These are phyloP conservation scores for Nothoprocta perdicaria DNA, from an alignment of 2,113 vertebrate species.

Conservation along the genomic window DNA sequence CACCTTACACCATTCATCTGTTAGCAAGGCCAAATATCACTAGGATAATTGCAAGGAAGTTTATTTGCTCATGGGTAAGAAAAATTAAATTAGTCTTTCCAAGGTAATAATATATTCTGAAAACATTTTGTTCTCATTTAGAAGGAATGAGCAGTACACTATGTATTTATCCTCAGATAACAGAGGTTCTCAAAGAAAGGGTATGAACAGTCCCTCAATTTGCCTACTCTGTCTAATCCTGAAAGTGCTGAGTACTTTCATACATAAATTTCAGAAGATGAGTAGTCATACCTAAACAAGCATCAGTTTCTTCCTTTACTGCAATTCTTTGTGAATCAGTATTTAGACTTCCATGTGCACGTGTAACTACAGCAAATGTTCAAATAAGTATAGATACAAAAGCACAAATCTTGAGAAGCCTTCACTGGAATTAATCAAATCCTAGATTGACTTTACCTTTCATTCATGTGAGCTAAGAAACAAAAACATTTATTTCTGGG, in stretches of 20 bases:
- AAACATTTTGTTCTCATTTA: background rate
- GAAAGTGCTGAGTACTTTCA: background rate
- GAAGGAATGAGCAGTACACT: background rate
- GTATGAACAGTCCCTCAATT: rapidly evolving
- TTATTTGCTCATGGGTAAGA: background rate
- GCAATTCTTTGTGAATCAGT: background rate
- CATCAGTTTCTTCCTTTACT: background rate
- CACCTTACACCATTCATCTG: background rate
- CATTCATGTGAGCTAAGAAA: background rate
- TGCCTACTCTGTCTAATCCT: background rate
- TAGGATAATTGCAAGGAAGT: background rate
- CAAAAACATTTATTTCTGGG: background rate
- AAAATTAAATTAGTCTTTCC: background rate
- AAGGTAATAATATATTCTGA: background rate
- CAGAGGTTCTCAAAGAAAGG: background rate
- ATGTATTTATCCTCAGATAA: background rate
- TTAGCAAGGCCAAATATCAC: background rate
- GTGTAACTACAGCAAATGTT: background rate
- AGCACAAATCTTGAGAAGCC: background rate
- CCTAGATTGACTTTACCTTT: background rate
- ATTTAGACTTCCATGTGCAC: background rate
- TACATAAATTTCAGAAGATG: background rate
- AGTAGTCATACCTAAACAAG: background rate
- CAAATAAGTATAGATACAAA: background rate
- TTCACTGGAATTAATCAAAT: background rate